These are phyloP conservation scores for Enteromius treurensis DNA, from an alignment of 2,797 vertebrate species.

Conservation along the genomic window DNA sequence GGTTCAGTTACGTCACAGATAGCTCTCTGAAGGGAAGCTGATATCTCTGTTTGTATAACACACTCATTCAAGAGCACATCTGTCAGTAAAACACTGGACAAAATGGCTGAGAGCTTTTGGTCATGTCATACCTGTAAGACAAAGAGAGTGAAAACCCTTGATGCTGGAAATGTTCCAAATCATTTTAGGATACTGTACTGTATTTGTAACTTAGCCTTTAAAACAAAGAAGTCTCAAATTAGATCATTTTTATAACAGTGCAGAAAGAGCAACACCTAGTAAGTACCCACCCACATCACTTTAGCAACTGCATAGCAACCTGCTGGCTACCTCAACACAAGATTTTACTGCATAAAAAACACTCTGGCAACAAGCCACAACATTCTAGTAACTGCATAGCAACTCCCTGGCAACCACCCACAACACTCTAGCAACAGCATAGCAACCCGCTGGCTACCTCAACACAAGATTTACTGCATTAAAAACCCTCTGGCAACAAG, in stretches of 20 bases:
- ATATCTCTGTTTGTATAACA: neutral
- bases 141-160: neutral
- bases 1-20: neutral
- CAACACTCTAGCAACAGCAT: too few relatives aligned
- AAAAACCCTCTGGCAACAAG: too few relatives aligned
- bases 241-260: neutral
- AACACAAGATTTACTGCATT: too few relatives aligned
- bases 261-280: neutral
- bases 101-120: neutral
- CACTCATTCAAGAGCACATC: neutral
- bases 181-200: neutral
- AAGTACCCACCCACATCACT: neutral
- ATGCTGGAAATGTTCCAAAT: neutral
- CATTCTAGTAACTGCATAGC: neutral
- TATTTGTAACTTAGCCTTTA: neutral
- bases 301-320: neutral
- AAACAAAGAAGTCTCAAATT: neutral
- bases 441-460: neutral
- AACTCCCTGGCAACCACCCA: neutral
- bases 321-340: too few relatives aligned
- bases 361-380: neutral
- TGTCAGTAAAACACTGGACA: neutral
- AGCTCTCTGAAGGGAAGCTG: neutral
- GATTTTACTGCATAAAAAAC: too few relatives aligned
- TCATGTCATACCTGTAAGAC: neutral